Evolutionary conservation across 2,113 vertebrate species (phyloP), one percentile per base, ranked within the genome.

Genomic region (Saimiri boliviensis): DNA sequence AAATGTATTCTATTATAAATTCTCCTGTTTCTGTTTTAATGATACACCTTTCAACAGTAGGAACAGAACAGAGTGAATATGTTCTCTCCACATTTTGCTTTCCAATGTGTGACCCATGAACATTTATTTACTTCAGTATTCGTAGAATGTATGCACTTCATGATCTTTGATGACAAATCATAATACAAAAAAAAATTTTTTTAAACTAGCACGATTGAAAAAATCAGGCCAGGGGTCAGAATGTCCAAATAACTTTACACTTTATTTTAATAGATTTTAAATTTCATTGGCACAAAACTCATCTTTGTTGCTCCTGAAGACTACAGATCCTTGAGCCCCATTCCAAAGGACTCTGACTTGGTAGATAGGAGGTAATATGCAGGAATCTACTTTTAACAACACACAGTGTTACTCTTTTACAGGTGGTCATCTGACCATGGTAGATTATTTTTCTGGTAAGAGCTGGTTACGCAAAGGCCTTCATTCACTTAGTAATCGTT

Each of bases 181-280:
- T 68, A 73, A 60, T 52, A 16, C 23, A 68, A 45, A 42, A 89
- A 89, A 12, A 20, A 27, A 35, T 71, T 73, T 79, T 79, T 89
- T 42, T 47, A 93, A 95, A 76, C 2, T 21, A 71, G 63, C 20
- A 66, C 0, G 52, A 32, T 42, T 85, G 2, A n/a, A 71, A 66
- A 91, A 68, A 58, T 56, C 73, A 68, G 35, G 40, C 9, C 42
- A 86, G 20, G 12, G 25, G 37, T 88, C 30, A 83, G 85, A 76
- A 93, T 77, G 92, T 92, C 95, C 40, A 63, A 76, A 95, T 91
- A 86, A 56, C 40, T 95, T 85, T 79, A 91, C 27, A 73, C 8
- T 74, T 96, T 23, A 88, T 7, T 77, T 86, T 25, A 60, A 86
- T 47, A 77, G 6, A 81, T 91, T 45, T 90, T 32, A 94, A 90